Conservation (phyloP, 2,113 vertebrate species). For the Himantopus leucocephalus region DNA sequence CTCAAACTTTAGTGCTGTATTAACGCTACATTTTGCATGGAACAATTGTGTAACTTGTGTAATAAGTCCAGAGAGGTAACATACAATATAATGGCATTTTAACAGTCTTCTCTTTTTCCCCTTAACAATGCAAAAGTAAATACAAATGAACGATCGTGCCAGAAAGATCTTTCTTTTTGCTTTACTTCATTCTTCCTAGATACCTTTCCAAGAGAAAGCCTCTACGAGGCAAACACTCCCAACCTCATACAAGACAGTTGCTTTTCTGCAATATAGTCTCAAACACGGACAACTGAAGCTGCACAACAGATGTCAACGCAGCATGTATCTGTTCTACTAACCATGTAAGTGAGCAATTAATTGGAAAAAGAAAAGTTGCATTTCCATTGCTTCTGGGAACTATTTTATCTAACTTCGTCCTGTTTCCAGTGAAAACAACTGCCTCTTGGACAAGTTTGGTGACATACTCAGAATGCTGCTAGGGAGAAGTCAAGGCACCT, state of each 20-base stretch:
- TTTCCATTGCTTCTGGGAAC: not conserved
- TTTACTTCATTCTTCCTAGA: constrained; percentile 49
- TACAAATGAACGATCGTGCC: constrained; percentile 31
- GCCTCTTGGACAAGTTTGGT: not conserved
- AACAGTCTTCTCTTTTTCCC: constrained; percentile 38
- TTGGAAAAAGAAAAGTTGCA: not conserved
- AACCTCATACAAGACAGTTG: not conserved
- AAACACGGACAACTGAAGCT: not conserved
- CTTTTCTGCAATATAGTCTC: not conserved
- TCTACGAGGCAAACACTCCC: not conserved
- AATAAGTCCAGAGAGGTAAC: not conserved
- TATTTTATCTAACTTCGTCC: not conserved
- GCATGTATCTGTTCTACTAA: not conserved
- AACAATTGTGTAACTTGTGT: not conserved
- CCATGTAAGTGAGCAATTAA: not conserved
- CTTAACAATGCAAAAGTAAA: constrained; percentile 61
- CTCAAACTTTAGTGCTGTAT: not conserved
- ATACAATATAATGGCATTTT: constrained; percentile 37
- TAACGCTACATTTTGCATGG: not conserved
- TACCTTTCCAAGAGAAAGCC: constrained; percentile 25
- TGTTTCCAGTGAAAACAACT: not conserved
- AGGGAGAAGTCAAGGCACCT: not conserved
- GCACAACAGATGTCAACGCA: not conserved
- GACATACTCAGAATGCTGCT: not conserved
- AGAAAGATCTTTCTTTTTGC: constrained; percentile 54